Evolutionary conservation across 1,140 invertebrate genomes (phyloP), one percentile per base, ranked within the genome.

Genomic region (Atta texana): DNA sequence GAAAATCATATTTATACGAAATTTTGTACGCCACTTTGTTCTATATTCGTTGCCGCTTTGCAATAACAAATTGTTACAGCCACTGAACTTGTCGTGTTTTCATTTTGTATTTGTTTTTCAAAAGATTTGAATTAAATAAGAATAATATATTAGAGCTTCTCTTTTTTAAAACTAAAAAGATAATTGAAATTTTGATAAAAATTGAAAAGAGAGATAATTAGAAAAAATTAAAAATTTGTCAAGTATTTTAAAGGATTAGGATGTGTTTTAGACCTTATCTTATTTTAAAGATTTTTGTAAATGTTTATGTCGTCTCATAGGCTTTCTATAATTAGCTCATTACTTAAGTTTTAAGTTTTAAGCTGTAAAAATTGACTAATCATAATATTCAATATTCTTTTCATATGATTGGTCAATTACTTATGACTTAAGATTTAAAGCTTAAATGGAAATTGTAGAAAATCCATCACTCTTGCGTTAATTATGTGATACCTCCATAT

Each of bases 1-100:
- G 2, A 44, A 53, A 31, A 80, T 68, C 12, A 24, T 10, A 68
- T 80, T 80, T 68, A 28, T 24, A 68, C 16, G n/a, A 51, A 64
- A 78, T 53, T 44, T 16, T 3, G 39, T 34, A 78, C 1, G n/a
- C n/a, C 18, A 24, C 24, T 49, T 66, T 53, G 4, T n/a, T 53
- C 7, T 7, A 68, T 24, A 39, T 80, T 24, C 14, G 44, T 39
- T 10, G n/a, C 12, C 21, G 0, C 18, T 53, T 59, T 3, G 55
- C n/a, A 61, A 59, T 12, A 66, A 66, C 8, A 53, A 53, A 49
- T 66, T 12, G 24, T 53, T 66, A 53, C 12, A 63, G 24, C 28
- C 21, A 39, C 34, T 8, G 31, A 1, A 51, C 12, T 21, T 51
- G 49, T 51, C 49, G 16, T 14, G 12, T 78, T 63, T 49, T 18